Percentiles rank a stretch among this genome's conserved stretches.
Conservation (phyloP, 1,140 invertebrate species). For the Agrypnia vestita region DNA sequence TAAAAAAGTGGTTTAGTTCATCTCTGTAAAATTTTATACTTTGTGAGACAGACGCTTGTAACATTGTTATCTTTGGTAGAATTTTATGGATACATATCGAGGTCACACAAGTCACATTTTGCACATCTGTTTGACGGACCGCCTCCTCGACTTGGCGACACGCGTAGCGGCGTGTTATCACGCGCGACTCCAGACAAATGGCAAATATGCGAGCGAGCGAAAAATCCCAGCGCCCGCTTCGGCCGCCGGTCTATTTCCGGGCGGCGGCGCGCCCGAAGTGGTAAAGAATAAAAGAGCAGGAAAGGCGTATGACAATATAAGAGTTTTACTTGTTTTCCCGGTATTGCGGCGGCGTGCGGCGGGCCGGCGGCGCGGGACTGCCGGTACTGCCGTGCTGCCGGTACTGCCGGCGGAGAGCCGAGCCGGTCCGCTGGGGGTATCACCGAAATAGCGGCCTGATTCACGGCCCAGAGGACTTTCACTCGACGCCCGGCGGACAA, state of each 20-base stretch:
- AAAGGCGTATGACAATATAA: not conserved
- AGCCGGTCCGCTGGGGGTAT: constrained; percentile 53
- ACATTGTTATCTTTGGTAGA: no score
- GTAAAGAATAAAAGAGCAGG: constrained; percentile 19
- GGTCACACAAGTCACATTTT: no score
- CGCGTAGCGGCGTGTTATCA: constrained; percentile 10
- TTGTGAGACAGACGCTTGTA: no score
- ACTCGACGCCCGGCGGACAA: not conserved
- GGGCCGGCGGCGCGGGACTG: not conserved
- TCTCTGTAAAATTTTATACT: no score
- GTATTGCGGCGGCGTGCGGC: constrained; percentile 21
- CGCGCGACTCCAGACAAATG: not conserved
- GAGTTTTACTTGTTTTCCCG: constrained; percentile 32
- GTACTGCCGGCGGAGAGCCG: not conserved
- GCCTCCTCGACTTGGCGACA: not conserved
- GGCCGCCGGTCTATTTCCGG: constrained; percentile 27
- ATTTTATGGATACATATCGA: no score
- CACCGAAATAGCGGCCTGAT: constrained; percentile 49
- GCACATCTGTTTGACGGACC: not conserved
- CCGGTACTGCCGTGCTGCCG: no score
- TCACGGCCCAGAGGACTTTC: constrained; percentile 44
- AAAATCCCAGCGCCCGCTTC: no score
- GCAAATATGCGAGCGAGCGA: constrained; percentile 10
- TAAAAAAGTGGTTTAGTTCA: no score
- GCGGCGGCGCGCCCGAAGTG: constrained; percentile 10